Conservation (phyloP, 2,888 invertebrate genomes). For the Pterostichus niger region DNA sequence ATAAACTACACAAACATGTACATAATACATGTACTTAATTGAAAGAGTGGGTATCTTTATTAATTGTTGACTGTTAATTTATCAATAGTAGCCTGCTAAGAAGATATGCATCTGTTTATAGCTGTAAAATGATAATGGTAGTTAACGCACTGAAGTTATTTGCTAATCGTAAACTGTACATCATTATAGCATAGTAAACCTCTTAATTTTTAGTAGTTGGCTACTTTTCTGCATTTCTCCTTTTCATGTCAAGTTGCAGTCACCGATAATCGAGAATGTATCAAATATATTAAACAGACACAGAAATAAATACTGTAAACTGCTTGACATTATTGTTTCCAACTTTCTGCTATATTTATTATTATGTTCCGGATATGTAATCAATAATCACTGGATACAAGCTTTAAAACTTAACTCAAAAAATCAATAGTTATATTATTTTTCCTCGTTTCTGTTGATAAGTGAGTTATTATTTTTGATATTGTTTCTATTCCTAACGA, state of each 20-base stretch:
- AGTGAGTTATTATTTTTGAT: too few species aligned
- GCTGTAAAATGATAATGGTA: conserved; percentile 35
- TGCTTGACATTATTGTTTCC: too few species aligned
- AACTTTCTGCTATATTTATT: too few species aligned
- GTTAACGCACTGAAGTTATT: conserved; percentile 13
- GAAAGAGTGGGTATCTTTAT: neutral
- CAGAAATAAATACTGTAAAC: too few species aligned
- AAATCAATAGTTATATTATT: too few species aligned
- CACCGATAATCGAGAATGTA: too few species aligned
- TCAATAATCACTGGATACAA: too few species aligned
- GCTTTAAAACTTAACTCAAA: too few species aligned
- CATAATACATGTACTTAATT: neutral
- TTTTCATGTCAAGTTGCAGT: conserved; percentile 1
- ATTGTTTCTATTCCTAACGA: too few species aligned
- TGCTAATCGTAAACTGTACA: conserved; percentile 16
- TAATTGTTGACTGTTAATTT: conserved; percentile 32
- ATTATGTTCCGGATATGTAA: too few species aligned
- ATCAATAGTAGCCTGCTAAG: conserved; percentile 1
- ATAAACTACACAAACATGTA: conserved; percentile 3
- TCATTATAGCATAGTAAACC: conserved; percentile 10
- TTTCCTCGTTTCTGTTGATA: too few species aligned
- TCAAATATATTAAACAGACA: too few species aligned
- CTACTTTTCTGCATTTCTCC: conserved; percentile 4
- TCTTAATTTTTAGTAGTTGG: neutral
- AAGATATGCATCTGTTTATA: conserved; percentile 7